phyloP scores from a whole-genome alignment of 2,888 invertebrate species.

The Pollenia angustigena region DNA sequence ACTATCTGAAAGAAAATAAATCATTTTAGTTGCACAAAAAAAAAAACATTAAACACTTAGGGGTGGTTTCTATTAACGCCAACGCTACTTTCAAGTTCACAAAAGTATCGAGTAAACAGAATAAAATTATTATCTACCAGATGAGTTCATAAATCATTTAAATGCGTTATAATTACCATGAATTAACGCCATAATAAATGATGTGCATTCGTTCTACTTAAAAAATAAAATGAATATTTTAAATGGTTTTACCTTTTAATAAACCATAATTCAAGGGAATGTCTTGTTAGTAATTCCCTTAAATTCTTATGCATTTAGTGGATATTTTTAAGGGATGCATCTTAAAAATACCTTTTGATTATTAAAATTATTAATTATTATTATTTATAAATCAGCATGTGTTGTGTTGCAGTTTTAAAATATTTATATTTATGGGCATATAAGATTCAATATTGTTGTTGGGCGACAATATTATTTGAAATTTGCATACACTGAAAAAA shows the following conservation, averaged over 20 bases:
- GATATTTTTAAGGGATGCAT: conserved; percentile 31
- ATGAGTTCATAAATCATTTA: conserved; percentile 74
- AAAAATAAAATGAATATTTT: conserved; percentile 26
- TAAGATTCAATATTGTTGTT: background rate
- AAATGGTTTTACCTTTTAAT: conserved; percentile 55
- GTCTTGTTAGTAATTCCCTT: conserved; percentile 8
- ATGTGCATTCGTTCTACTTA: conserved; percentile 33
- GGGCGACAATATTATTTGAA: background rate
- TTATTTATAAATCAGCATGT: conserved; percentile 7
- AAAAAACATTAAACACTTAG: conserved; percentile 33
- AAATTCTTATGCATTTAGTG: background rate
- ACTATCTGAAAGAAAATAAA: conserved; percentile 44
- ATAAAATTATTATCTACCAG: conserved; percentile 60
- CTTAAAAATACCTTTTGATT: background rate
- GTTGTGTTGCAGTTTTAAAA: background rate
- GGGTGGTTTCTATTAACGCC: conserved; percentile 60
- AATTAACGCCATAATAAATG: conserved; percentile 64
- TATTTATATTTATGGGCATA: too few species aligned
- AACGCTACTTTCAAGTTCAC: conserved; percentile 18
- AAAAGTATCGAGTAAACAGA: background rate
- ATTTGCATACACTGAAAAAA: background rate
- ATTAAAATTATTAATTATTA: background rate
- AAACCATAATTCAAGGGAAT: conserved; percentile 28
- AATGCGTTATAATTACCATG: conserved; percentile 74
- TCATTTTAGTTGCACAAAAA: conserved; percentile 42